Conservation (phyloP, 1,140 invertebrate species). For the Rhagoletis pomonella region DNA sequence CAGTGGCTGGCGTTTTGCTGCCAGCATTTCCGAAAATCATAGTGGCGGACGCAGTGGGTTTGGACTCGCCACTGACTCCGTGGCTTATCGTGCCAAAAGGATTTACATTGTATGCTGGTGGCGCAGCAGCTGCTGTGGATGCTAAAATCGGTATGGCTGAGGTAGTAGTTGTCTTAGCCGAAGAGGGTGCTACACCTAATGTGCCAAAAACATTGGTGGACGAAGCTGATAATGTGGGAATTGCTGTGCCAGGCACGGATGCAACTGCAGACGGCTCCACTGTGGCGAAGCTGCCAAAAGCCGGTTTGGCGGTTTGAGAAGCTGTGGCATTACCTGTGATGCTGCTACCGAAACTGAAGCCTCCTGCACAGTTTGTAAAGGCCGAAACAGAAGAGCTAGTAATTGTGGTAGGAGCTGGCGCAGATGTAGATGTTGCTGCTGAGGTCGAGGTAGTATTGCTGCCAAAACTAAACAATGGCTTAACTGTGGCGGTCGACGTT, state of each 20-base stretch:
- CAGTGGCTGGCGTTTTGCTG: constrained; percentile 26
- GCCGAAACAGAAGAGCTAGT: background rate
- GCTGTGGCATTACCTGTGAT: background rate
- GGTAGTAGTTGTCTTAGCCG: constrained; percentile 30
- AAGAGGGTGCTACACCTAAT: constrained; percentile 1
- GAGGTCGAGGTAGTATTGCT: constrained; percentile 9
- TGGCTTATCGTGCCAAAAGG: background rate
- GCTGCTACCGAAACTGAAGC: constrained; percentile 1
- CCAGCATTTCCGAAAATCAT: constrained; percentile 53
- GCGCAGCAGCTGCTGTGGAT: background rate
- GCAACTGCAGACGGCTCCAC: background rate
- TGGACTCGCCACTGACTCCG: background rate
- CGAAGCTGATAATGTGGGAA: constrained; percentile 5
- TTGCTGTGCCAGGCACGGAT: background rate
- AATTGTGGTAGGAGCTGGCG: background rate
- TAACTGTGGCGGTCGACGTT: constrained; percentile 38
- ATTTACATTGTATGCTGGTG: background rate
- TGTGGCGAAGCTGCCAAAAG: background rate
- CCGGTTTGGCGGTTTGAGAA: background rate
- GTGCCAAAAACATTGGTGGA: constrained; percentile 56
- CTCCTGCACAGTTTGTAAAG: background rate
- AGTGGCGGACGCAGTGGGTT: constrained; percentile 21
- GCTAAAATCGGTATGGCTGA: background rate
- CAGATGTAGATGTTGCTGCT: background rate
- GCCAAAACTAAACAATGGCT: constrained; percentile 56